phyloP scores from a whole-genome alignment of 2,113 vertebrate species.

The Athene cunicularia region DNA sequence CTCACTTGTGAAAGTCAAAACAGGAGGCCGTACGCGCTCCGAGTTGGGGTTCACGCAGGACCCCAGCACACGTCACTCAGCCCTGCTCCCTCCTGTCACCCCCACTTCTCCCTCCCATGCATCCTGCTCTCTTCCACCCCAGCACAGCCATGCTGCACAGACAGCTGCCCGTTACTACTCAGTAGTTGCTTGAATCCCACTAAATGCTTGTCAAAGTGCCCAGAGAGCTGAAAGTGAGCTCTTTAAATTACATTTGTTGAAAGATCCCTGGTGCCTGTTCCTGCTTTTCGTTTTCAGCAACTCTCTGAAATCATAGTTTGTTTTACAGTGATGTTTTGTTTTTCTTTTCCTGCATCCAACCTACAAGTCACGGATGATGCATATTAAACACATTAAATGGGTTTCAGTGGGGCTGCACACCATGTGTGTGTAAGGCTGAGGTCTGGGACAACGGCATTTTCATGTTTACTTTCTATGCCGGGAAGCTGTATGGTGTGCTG shows the following conservation, averaged over 20 bases:
- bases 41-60: not conserved
- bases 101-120: not conserved
- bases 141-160: not conserved
- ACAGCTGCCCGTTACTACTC: constrained; percentile 51
- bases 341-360: constrained; percentile 62
- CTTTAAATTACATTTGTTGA: constrained; percentile 75
- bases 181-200: constrained; percentile 55
- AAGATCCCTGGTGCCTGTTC: constrained; percentile 68
- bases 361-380: constrained; percentile 55
- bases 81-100: not conserved
- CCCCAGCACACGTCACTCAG: not conserved
- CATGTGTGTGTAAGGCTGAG: constrained; percentile 18
- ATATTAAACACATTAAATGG: constrained; percentile 41
- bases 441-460: not conserved
- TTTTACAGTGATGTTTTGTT: constrained; percentile 66
- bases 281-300: constrained; percentile 67
- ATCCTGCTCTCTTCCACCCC: not conserved
- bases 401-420: constrained; percentile 31
- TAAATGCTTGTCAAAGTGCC: constrained; percentile 72
- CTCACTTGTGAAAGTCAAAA: not conserved
- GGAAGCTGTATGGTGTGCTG: not conserved
- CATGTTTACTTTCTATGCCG: not conserved
- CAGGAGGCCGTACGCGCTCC: fast-evolving
- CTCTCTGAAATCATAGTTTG: constrained; percentile 59
- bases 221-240: constrained; percentile 52